Evolutionary conservation across 2,113 vertebrate genomes (phyloP), one percentile per base, ranked within the genome.

Genomic region (Oncorhynchus gorbuscha): DNA sequence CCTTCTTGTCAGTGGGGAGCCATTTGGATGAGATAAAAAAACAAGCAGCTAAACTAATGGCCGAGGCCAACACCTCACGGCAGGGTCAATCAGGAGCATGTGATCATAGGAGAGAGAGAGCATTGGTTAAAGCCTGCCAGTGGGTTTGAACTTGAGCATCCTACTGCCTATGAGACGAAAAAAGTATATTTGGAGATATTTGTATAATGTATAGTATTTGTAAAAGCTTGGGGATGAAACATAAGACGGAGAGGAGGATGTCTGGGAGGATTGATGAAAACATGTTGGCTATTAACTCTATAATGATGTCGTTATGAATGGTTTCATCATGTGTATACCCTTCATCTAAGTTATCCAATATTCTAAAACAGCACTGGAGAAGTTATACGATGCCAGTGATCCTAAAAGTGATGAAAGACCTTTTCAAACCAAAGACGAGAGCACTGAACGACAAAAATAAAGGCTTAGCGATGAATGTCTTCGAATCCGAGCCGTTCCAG

Each of bases 31-130:
- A 85, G 82, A 81, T 73, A 74, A 73, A 76, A 80, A 82, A 81
- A 85, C 51, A 86, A 83, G 81, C 76, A 82, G 81, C 81, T 83
- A 81, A 85, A 84, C 79, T 87, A 88, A 87, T 84, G 78, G 76
- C 73, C 83, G 76, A 79, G 82, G 72, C 51, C 76, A 81, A 81
- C 84, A 87, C 84, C 88, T 86, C 85, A 90, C 86, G 83, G 86
- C 73, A 58, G 22, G 6, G 14, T 18, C 39, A 4, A 20, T 35
- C 71, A 48, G 51, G 49, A 59, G 59, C 7, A 2, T 39, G 35
- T 39, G 39, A 45, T 8, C 35, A 39, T 39, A 9, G 39, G 39
- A 45, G 39, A 35, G 66, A 32, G 28, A 16, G 14, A 35, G 61
- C 8, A 24, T 22, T 64, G 61, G 11, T n/a, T n/a, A 61, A 45